Percentiles rank a stretch among this genome's conserved stretches.
These are phyloP conservation scores for Glareola pratincola DNA, from an alignment of 2,113 vertebrate genomes.

Conservation along the genomic window DNA sequence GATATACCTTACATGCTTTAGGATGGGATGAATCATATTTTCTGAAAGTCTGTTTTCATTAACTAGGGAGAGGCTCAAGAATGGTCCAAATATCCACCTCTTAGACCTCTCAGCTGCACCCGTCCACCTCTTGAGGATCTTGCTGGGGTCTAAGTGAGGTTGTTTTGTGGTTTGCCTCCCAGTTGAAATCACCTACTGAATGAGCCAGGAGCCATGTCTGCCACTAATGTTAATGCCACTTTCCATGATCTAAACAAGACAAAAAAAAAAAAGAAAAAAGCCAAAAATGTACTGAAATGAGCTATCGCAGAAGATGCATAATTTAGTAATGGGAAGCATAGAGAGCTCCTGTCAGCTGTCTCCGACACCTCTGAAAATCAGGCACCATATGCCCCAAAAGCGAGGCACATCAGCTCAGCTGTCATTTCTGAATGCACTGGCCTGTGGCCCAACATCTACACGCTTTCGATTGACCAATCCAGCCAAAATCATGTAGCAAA, in stretches of 20 bases:
- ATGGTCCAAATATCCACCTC: neutral
- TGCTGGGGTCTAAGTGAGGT: neutral
- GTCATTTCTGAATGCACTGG: neutral
- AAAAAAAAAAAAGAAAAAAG: neutral
- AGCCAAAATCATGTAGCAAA: neutral
- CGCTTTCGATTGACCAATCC: neutral
- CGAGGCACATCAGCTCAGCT: neutral
- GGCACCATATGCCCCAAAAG: neutral
- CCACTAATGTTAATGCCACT: neutral
- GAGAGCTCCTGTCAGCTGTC: neutral
- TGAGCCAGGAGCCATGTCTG: neutral
- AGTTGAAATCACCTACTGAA: neutral
- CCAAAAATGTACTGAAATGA: neutral
- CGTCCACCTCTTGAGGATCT: neutral
- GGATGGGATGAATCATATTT: neutral
- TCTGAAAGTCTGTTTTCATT: neutral
- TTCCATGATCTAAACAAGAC: neutral
- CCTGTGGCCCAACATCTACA: neutral
- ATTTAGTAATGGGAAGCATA: neutral
- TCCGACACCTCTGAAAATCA: conserved; percentile 17
- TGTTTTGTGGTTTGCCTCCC: neutral
- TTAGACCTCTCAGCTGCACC: neutral
- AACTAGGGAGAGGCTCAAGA: too few relatives aligned
- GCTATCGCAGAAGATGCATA: neutral
- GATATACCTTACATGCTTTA: neutral